A percentile compares a stretch with the other conserved stretches of the same genome.
These are phyloP conservation scores for Lophotriccus pileatus DNA, from an alignment of 2,797 vertebrate genomes.

Conservation along the genomic window DNA sequence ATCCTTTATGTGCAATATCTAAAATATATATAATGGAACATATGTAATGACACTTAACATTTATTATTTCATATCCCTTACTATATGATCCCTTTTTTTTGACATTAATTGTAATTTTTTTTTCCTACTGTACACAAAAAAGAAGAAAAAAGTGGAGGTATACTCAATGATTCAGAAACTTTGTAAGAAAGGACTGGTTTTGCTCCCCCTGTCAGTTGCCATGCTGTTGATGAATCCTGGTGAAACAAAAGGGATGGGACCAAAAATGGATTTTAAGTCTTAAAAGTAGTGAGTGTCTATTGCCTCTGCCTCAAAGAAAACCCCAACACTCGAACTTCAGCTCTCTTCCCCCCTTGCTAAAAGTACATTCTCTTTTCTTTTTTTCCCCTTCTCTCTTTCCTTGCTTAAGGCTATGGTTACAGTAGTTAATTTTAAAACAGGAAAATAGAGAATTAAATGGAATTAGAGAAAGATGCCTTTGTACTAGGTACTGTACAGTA, in stretches of 20 bases:
- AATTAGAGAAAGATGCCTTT: conserved; percentile 71
- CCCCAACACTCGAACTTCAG: background rate
- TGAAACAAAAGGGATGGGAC: background rate
- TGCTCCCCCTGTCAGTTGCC: background rate
- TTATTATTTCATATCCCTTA: background rate
- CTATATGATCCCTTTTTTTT: background rate
- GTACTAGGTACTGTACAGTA: conserved; percentile 56
- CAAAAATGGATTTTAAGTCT: background rate
- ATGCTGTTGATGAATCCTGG: background rate
- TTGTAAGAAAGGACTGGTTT: background rate
- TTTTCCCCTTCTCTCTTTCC: background rate
- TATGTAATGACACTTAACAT: background rate
- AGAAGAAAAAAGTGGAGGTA: background rate
- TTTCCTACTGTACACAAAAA: background rate
- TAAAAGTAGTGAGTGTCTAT: background rate
- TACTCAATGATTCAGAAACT: background rate
- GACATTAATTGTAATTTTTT: background rate
- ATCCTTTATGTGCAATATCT: background rate
- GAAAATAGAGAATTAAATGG: conserved; percentile 60
- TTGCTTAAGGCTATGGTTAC: conserved; percentile 53
- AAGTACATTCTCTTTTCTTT: background rate
- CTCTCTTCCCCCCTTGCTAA: background rate
- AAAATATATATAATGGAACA: background rate
- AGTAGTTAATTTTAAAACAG: conserved; percentile 63
- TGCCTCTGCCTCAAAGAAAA: background rate